These are phyloP conservation scores for Disparrhopalites patrizii DNA, from an alignment of 2,888 invertebrate species.

Conservation along the genomic window DNA sequence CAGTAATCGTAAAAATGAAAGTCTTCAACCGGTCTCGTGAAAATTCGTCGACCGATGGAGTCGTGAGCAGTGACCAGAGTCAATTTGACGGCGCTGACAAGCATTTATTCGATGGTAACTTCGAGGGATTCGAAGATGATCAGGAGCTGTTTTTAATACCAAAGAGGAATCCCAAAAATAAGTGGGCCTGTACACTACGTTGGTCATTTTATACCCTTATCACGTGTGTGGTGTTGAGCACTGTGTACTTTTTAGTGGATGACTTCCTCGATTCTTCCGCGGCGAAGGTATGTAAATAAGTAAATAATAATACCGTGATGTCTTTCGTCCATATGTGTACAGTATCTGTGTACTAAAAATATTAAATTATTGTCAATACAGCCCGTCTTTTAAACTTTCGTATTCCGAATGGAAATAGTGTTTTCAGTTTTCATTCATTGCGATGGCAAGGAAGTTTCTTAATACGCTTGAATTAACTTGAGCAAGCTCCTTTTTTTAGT, in stretches of 20 bases:
- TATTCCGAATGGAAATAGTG: too few species aligned
- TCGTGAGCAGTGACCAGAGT: not conserved
- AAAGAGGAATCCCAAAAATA: constrained; percentile 16
- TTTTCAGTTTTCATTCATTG: too few species aligned
- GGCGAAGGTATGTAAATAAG: constrained; percentile 1
- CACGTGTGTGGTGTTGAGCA: not conserved
- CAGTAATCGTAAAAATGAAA: constrained; percentile 16
- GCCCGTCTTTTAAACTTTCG: too few species aligned
- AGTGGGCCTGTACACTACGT: constrained; percentile 12
- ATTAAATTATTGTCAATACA: too few species aligned
- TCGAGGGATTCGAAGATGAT: constrained; percentile 19
- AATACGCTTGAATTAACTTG: too few species aligned
- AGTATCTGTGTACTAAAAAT: too few species aligned
- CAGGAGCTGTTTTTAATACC: constrained; percentile 19
- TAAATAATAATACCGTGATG: too few species aligned
- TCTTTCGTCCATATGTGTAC: too few species aligned
- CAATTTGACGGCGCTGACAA: constrained; percentile 7
- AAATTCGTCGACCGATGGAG: not conserved
- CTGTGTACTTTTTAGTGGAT: constrained; percentile 4
- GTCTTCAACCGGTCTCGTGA: not conserved
- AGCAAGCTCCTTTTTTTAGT: too few species aligned
- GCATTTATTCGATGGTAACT: constrained; percentile 15
- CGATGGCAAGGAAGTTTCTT: too few species aligned
- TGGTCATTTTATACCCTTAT: not conserved
- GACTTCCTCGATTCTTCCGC: not conserved